Percentiles rank a stretch among this genome's conserved stretches.
These are phyloP conservation scores for Mayetiola destructor DNA, from an alignment of 2,888 invertebrate genomes.

Conservation along the genomic window DNA sequence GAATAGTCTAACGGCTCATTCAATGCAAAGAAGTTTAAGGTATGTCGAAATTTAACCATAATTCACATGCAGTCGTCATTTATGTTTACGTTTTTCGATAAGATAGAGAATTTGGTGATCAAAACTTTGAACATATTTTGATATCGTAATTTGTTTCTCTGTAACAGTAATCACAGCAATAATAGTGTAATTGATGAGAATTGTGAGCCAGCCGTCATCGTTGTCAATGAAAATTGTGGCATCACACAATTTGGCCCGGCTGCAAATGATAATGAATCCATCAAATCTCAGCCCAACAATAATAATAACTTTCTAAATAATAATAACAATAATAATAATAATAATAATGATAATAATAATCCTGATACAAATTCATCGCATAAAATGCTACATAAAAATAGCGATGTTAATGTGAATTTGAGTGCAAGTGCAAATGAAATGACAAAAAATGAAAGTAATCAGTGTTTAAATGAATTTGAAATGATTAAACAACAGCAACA, in stretches of 20 bases:
- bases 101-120: neutral
- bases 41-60: neutral
- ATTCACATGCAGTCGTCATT: neutral
- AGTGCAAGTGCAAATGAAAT: neutral
- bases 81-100: neutral
- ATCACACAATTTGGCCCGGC: neutral
- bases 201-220: neutral
- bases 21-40: neutral
- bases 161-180: neutral
- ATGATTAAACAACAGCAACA: neutral
- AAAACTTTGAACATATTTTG: neutral
- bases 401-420: neutral
- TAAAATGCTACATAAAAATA: neutral
- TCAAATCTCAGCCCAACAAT: neutral
- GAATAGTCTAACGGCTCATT: conserved; percentile 10
- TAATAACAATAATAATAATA: no score
- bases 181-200: neutral
- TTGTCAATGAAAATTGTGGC: neutral
- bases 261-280: neutral
- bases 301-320: conserved; percentile 7
- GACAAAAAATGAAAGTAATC: neutral
- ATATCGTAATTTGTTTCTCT: neutral
- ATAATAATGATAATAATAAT: neutral
- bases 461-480: conserved; percentile 10
- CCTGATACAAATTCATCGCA: no score